Percentiles rank a stretch among this genome's conserved stretches.
These are phyloP conservation scores for Eumaeus atala DNA, from an alignment of 1,140 invertebrate species.

Conservation along the genomic window DNA sequence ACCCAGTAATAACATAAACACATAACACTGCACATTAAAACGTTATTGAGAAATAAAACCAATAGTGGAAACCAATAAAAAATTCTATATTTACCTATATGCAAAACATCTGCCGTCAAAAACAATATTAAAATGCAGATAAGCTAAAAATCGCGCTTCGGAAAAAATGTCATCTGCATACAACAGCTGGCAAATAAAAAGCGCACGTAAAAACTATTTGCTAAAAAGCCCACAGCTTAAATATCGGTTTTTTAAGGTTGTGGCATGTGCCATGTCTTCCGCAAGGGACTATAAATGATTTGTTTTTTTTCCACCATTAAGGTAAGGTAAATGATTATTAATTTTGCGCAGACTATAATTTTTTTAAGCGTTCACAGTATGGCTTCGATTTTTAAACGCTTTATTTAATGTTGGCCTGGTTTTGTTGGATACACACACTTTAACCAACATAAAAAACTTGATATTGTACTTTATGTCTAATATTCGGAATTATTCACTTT, in stretches of 20 bases:
- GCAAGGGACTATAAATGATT: slow-evolving; percentile 20
- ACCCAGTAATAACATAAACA: no score
- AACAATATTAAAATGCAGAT: slow-evolving; percentile 41
- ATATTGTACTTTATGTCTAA: no score
- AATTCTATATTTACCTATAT: slow-evolving; percentile 14
- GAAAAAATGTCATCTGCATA: slow-evolving; percentile 73
- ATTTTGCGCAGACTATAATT: no score
- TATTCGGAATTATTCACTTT: no score
- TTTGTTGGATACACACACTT: no score
- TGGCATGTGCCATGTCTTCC: slow-evolving; percentile 65
- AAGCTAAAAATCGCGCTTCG: slow-evolving; percentile 64
- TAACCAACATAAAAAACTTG: no score
- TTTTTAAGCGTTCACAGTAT: no score
- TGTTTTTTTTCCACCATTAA: slow-evolving; percentile 6
- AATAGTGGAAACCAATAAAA: slow-evolving; percentile 10
- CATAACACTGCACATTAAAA: no score
- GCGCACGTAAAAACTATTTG: slow-evolving; percentile 52
- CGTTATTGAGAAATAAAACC: slow-evolving; percentile 1
- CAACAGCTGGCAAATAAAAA: slow-evolving; percentile 66
- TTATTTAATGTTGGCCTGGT: no score
- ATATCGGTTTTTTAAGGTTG: slow-evolving; percentile 35
- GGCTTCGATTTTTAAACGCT: no score
- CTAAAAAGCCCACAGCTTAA: slow-evolving; percentile 57
- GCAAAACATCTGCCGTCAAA: slow-evolving; percentile 60
- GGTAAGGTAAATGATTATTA: no score